Conservation (phyloP, 2,888 invertebrate species). For the Euzophera pinguis region DNA sequence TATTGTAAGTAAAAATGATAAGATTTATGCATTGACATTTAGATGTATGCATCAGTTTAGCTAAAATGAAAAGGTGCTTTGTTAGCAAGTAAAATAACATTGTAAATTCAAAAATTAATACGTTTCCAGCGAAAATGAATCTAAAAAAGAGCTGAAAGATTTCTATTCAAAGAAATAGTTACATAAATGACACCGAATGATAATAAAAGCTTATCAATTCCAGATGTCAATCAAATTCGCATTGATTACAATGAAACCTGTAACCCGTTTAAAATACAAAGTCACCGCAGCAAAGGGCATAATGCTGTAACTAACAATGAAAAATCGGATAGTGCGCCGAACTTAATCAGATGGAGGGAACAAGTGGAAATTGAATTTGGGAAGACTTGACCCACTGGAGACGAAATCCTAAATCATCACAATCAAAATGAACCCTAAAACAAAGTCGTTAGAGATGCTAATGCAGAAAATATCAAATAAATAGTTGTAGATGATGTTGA, state of each 20-base stretch:
- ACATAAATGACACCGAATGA: no score
- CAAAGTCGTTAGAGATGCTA: constrained; percentile 19
- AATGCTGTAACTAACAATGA: constrained; percentile 34
- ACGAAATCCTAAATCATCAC: constrained; percentile 18
- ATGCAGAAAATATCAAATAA: constrained; percentile 16
- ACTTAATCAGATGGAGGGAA: constrained; percentile 67
- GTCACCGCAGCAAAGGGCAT: constrained; percentile 34
- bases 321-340: constrained; percentile 56
- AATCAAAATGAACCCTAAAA: constrained; percentile 21
- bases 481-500: not conserved
- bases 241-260: not conserved
- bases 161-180: no score
- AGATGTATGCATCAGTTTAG: no score
- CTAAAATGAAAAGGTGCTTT: no score
- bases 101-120: no score
- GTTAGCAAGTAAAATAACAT: no score
- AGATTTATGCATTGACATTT: no score
- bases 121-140: no score
- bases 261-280: constrained; percentile 18
- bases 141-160: no score
- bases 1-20: no score
- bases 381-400: constrained; percentile 61
- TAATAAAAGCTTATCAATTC: no score
- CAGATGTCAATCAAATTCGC: not conserved
- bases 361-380: constrained; percentile 74